Percentiles rank a stretch among this genome's conserved stretches.
Evolutionary conservation across 2,113 vertebrate genomes (phyloP).

Genomic region (Coptodon rendalli): DNA sequence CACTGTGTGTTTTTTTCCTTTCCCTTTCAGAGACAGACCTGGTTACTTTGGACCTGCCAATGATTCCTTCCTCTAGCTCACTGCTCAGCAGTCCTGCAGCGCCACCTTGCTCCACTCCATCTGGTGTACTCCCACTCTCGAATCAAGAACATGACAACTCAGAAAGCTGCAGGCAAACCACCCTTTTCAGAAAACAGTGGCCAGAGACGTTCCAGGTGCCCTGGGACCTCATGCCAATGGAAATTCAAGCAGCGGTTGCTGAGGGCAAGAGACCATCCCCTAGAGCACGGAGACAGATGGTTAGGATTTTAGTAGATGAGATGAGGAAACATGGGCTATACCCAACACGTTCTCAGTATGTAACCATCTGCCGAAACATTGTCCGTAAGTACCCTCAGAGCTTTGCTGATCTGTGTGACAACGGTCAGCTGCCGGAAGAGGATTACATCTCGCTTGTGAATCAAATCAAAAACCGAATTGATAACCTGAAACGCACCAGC

Average conservation of each 20-base stretch:
- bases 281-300: neutral
- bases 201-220: neutral
- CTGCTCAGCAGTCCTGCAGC: neutral
- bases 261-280: neutral
- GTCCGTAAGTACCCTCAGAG: neutral
- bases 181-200: neutral
- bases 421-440: neutral
- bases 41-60: neutral
- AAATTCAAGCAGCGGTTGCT: neutral
- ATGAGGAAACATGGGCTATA: neutral
- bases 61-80: neutral
- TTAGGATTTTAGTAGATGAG: neutral
- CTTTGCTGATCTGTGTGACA: neutral
- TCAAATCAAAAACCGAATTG: neutral
- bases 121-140: neutral
- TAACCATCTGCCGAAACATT: neutral
- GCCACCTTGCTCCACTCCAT: neutral
- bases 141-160: neutral
- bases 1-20: neutral
- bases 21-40: neutral
- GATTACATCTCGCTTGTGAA: neutral
- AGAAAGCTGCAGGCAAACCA: neutral
- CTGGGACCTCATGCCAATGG: neutral
- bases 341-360: neutral
- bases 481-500: neutral